A percentile compares a stretch with the other conserved stretches of the same genome.
These are phyloP conservation scores for Leucosticte australis DNA, from an alignment of 2,113 vertebrate genomes.

Conservation along the genomic window DNA sequence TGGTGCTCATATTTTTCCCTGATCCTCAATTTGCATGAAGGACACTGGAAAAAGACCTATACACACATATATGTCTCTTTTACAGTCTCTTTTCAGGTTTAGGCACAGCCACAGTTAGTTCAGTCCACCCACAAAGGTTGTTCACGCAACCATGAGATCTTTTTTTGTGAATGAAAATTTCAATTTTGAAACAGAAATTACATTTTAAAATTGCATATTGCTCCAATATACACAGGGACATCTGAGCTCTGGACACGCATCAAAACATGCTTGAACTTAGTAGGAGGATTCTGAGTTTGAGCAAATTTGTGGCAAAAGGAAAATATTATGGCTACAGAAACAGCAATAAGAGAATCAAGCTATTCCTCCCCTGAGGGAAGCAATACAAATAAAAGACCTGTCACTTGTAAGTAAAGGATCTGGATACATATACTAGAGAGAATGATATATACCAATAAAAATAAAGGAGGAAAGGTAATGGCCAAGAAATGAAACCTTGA, in stretches of 20 bases:
- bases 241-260: neutral
- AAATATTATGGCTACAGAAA: neutral
- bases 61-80: rapidly evolving
- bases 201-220: neutral
- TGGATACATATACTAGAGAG: neutral
- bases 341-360: neutral
- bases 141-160: neutral
- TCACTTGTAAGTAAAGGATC: neutral
- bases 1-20: rapidly evolving
- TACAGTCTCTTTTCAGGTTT: neutral
- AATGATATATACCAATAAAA: neutral
- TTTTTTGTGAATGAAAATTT: neutral
- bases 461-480: neutral
- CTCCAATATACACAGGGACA: neutral
- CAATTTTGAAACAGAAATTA: neutral
- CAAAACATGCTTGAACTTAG: neutral
- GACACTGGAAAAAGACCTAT: neutral
- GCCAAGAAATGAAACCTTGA: neutral
- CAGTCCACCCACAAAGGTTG: neutral
- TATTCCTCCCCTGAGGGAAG: neutral
- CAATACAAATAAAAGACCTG: neutral
- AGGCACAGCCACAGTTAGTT: neutral
- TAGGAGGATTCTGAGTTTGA: neutral
- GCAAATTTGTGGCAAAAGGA: neutral
- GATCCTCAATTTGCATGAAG: neutral